phyloP scores from a whole-genome alignment of 2,113 vertebrate species.

The Colistium nudipinnis region DNA sequence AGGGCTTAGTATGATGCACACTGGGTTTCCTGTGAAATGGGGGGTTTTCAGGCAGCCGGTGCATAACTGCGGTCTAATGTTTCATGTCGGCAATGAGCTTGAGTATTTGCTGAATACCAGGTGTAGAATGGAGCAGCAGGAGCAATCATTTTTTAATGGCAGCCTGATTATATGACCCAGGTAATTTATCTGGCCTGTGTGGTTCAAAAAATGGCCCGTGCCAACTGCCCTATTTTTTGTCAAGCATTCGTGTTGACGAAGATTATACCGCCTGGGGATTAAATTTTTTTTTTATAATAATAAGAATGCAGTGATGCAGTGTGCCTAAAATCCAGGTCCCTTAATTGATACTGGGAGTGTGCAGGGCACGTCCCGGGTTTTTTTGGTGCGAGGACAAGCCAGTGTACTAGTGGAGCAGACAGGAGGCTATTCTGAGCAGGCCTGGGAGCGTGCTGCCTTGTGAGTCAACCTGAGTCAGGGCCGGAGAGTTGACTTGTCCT shows the following conservation, averaged over 20 bases:
- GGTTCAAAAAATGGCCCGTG: not conserved
- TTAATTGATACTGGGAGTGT: not conserved
- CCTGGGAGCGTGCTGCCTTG: conserved; percentile 54
- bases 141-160: not conserved
- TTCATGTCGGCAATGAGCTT: not conserved
- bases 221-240: too few species aligned
- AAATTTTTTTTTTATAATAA: too few species aligned
- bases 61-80: not conserved
- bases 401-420: conserved; percentile 69
- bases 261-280: not conserved
- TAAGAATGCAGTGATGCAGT: too few species aligned
- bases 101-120: not conserved
- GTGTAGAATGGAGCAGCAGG: not conserved
- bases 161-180: not conserved
- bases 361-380: not conserved
- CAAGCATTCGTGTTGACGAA: not conserved
- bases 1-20: not conserved
- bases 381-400: conserved; percentile 43
- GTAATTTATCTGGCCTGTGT: not conserved
- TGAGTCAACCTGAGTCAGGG: conserved; percentile 74
- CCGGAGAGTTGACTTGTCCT: conserved; percentile 46
- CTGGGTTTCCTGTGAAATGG: not conserved
- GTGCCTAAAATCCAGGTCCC: not conserved
- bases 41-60: not conserved
- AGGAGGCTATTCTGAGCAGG: conserved; percentile 72